Conservation (phyloP, 2,113 vertebrate genomes). For the Globicephala melas region DNA sequence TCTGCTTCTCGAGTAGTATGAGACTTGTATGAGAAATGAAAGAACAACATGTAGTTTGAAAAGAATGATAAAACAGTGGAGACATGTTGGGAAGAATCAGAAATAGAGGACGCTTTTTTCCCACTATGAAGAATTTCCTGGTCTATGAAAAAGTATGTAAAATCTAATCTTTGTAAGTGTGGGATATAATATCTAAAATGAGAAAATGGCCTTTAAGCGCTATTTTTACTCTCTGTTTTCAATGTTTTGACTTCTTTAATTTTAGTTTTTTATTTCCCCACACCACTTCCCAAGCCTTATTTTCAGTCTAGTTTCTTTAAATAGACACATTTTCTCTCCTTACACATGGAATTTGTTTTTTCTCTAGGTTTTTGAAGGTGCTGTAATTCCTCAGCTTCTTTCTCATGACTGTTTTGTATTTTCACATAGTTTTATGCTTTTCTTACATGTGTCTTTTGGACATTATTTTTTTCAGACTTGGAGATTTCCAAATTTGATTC, state of each 20-base stretch:
- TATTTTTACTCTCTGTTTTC: not conserved
- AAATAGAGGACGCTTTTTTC: not conserved
- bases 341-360: not conserved
- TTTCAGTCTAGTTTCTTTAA: not conserved
- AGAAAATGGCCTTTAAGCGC: not conserved
- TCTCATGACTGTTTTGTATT: not conserved
- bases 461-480: not conserved
- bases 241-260: not conserved
- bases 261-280: not conserved
- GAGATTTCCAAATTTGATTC: conserved; percentile 6
- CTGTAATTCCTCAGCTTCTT: not conserved
- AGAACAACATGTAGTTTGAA: not conserved
- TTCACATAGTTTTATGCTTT: not conserved
- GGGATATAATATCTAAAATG: conserved; percentile 9
- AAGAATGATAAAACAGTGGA: not conserved
- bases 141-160: not conserved
- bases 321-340: not conserved
- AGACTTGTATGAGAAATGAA: not conserved
- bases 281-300: not conserved
- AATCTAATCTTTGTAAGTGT: not conserved
- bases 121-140: not conserved
- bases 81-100: not conserved
- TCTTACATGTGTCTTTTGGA: not conserved
- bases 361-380: not conserved
- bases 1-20: not conserved